Evolutionary conservation across 2,888 invertebrate species (phyloP).

Genomic region (Eustalomyia histrio): DNA sequence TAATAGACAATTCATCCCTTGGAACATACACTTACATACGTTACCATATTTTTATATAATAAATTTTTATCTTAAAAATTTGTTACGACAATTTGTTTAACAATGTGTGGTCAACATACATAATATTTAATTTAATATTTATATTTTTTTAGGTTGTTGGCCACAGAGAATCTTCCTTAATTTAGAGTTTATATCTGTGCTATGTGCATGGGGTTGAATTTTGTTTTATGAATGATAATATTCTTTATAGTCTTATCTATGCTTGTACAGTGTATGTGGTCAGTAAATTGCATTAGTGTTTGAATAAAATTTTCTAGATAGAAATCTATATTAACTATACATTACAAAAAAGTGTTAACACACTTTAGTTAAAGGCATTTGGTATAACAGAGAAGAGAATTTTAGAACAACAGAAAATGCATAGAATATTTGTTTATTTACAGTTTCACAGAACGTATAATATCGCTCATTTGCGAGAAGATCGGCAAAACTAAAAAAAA

Average conservation of each 20-base stretch:
- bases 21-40: neutral
- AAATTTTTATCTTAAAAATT: conserved; percentile 65
- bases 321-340: conserved; percentile 44
- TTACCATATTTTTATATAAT: conserved; percentile 55
- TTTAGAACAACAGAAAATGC: neutral
- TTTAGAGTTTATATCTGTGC: conserved; percentile 15
- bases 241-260: conserved; percentile 68
- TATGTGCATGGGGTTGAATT: neutral
- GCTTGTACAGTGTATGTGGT: conserved; percentile 69
- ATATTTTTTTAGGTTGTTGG: conserved; percentile 30
- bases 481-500: too few species aligned
- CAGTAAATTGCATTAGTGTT: conserved; percentile 68
- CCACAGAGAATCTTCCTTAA: conserved; percentile 34
- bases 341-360: conserved; percentile 24
- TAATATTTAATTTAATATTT: conserved; percentile 61
- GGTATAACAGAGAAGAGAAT: neutral
- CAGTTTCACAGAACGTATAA: too few species aligned
- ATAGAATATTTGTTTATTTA: neutral
- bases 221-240: conserved; percentile 2
- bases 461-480: too few species aligned
- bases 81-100: conserved; percentile 63
- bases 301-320: conserved; percentile 46
- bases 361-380: neutral
- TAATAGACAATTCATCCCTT: conserved; percentile 28
- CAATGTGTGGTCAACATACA: conserved; percentile 44